Evolutionary conservation across 1,140 invertebrate species (phyloP), one percentile per base, ranked within the genome.

Genomic region (Berghia stephanieae): DNA sequence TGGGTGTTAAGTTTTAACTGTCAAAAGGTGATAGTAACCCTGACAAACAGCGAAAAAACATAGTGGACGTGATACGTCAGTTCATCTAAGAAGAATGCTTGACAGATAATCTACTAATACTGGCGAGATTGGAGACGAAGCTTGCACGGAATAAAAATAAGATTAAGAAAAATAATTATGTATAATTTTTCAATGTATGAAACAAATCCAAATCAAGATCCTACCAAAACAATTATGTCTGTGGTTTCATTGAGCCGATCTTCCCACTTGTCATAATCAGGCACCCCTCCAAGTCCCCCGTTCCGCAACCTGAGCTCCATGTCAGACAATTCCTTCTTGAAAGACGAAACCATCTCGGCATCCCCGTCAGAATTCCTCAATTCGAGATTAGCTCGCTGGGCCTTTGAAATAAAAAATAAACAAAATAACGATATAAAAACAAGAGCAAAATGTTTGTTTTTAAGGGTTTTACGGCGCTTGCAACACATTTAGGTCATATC

Each of bases 281-380:
- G 78, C 1, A 90, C 89, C 18, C 88, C 87, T 27, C 90, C 90
- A 8, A 90, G 83, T 55, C 89, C 87, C 38, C 88, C 88, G 77
- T 86, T 84, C 34, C 85, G 76, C 13, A 89, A 67, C 24, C 83
- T 57, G 5, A 83, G 63, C 78, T 88, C 86, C 42, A 83, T 83
- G 24, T 89, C 87, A 38, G 82, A 52, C 69, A 89, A 68, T 66
- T 89, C 87, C 84, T 82, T 80, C 57, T 77, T 82, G 44, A 86
- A 86, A 18, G 84, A 84, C 67, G 83, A 83, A 16, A 82, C 52
- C 81, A 89, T 83, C 75, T 89, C 88, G 68, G 80, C 79, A 49
- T 86, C 84, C n/a, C 85, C 84, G 78, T 86, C 83, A 74, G 79
- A 86, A 36, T 83, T 81, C 43, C 82, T 44, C 34, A 83, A 68